Evolutionary conservation across 1,140 invertebrate genomes (phyloP).

Genomic region (Aphelenchoides avenae): DNA sequence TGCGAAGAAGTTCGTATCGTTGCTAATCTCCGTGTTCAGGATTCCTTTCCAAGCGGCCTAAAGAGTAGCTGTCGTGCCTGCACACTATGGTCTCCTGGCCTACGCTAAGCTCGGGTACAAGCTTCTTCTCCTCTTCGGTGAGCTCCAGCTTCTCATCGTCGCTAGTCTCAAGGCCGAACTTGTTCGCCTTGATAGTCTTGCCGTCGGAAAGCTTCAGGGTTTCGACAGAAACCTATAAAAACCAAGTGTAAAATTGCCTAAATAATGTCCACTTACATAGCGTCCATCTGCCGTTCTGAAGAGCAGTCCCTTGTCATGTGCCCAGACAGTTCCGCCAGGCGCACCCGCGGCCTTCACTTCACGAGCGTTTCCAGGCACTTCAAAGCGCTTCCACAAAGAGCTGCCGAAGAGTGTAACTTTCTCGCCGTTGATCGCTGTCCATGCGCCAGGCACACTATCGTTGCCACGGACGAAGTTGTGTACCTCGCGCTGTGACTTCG

Average conservation of each 20-base stretch:
- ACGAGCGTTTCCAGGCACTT: slow-evolving; percentile 68
- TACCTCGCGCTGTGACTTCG: slow-evolving; percentile 65
- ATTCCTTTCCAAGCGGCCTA: slow-evolving; percentile 78
- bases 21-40: slow-evolving; percentile 70
- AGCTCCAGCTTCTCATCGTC: slow-evolving; percentile 68
- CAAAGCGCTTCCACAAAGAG: slow-evolving; percentile 68
- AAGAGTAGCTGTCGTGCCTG: too few species aligned
- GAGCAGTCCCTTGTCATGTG: slow-evolving; percentile 66
- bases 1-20: slow-evolving; percentile 83
- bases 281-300: slow-evolving; percentile 72
- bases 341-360: slow-evolving; percentile 35
- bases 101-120: slow-evolving; percentile 64
- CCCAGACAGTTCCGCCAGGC: slow-evolving; percentile 29
- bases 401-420: slow-evolving; percentile 74
- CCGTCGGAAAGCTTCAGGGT: slow-evolving; percentile 68
- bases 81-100: too few species aligned
- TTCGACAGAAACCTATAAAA: slow-evolving; percentile 71
- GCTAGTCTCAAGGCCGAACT: slow-evolving; percentile 68
- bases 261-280: slow-evolving; percentile 70
- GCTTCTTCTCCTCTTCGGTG: slow-evolving; percentile 72
- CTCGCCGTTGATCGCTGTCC: slow-evolving; percentile 69
- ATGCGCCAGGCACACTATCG: slow-evolving; percentile 86
- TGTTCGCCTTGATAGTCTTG: slow-evolving; percentile 76
- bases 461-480: slow-evolving; percentile 90
- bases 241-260: too few species aligned